Conservation (phyloP, 2,888 invertebrate genomes). For the Cantharis nigra region DNA sequence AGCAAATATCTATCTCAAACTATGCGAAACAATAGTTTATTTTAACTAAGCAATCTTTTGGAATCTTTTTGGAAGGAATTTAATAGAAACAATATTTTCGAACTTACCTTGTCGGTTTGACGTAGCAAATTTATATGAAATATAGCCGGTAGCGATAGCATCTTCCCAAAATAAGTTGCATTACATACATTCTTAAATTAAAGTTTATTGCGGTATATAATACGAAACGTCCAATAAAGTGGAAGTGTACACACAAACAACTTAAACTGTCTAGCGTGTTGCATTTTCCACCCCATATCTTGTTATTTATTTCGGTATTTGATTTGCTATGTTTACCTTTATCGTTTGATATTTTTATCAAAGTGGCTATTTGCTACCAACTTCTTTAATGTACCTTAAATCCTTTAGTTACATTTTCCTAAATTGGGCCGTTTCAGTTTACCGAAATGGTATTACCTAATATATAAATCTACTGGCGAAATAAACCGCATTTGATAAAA, state of each 20-base stretch:
- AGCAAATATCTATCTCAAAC: neutral
- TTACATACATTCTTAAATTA: slow-evolving; percentile 28
- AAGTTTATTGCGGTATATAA: slow-evolving; percentile 37
- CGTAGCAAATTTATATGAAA: slow-evolving; percentile 11
- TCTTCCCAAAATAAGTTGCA: slow-evolving; percentile 3
- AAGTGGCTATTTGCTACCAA: slow-evolving; percentile 31
- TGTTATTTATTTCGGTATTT: slow-evolving; percentile 48
- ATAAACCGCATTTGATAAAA: neutral
- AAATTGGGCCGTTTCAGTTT: slow-evolving; percentile 9
- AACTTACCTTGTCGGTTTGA: slow-evolving; percentile 4
- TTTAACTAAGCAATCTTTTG: neutral
- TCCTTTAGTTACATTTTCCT: slow-evolving; percentile 2
- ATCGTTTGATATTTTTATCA: slow-evolving; percentile 32
- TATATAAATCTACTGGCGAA: neutral
- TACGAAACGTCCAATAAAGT: slow-evolving; percentile 39
- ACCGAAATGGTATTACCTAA: neutral
- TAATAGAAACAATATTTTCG: neutral
- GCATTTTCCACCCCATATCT: slow-evolving; percentile 50
- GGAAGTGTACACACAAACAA: slow-evolving; percentile 47
- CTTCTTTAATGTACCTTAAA: slow-evolving; percentile 31
- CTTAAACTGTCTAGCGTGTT: slow-evolving; percentile 45
- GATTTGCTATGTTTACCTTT: slow-evolving; percentile 45
- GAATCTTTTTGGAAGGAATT: neutral
- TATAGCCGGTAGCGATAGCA: neutral
- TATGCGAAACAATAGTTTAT: neutral